Base-by-base conservation (phyloP, 2,888 invertebrate species). In the Cosmia trapezina region DNA sequence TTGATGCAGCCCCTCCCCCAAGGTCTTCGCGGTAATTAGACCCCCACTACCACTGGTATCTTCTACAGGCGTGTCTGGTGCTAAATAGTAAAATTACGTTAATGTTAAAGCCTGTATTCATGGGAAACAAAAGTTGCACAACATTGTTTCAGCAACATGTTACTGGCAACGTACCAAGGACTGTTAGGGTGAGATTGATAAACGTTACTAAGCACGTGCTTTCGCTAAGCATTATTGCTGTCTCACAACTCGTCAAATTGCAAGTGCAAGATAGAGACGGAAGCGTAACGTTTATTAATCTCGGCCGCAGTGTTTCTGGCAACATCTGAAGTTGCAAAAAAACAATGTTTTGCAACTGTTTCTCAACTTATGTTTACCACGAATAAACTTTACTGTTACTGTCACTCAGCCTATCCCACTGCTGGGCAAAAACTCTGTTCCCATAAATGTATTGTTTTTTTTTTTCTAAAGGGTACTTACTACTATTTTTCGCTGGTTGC, bases 1-100 rank as follows among this genome's bases (percentile, higher is more conserved):
- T 91, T 99, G 99, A 85, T 97, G 97, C 47, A 99, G 93, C 0
- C 98, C 99, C 89, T 98, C 98, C 69, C 97, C 96, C 11, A 97
- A 92, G 1, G 97, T 96, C 0, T 95, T 92, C 0, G 97, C 97
- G 0, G 96, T 96, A 69, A 97, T 94, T 2, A 97, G 86, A 0
- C 87, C 83, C 0, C 87, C 83, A 0, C 17, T 45, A 45, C 37
- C 83, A 12, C 89, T 90, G 0, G 91, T 63, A 0, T 77, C 85
- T 41, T 83, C 88, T 1, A 86, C 79, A 0, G 93, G 91, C 1
- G 79, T 2, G 0, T 83, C 80, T 0, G 91, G 88, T n/a, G 91
- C 92, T 92, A 80, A 6, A 65, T 28, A 90, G 91, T 91, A 78
- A 14, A 73, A 62, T 19, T 12, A 59, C 12, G 8, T 59, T 37